Base-by-base conservation (phyloP, 2,113 vertebrate species). In the Pheucticus melanocephalus region DNA sequence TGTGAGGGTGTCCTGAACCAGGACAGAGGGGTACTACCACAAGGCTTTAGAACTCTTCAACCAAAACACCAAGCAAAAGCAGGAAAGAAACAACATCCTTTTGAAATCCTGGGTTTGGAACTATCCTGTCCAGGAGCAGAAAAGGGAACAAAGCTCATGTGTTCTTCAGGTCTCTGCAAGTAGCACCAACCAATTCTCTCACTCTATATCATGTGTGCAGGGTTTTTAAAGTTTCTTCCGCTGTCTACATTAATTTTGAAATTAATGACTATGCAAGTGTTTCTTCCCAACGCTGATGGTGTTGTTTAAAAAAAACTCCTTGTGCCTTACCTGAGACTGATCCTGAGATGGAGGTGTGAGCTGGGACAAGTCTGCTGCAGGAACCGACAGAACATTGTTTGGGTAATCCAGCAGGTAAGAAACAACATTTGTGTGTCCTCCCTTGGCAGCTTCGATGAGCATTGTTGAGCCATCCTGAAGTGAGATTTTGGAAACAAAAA, bases 401-500 rank as follows among this genome's bases (percentile, higher is more conserved):
- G 99, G 99, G 95, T 99, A 99, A 98, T 99, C 99, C 98, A 99
- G 98, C 92, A 99, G 97, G 96, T 99, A 99, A 83, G 99, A 99
- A 98, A 99, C 99, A 86, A 99, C 99, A 81, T 99, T 99, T 81
- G 99, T 99, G 97, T 99, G 99, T 89, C 99, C 99, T 94, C 99
- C 99, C 94, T 99, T 99, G 98, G 99, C 99, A 93, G 99, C 99
- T 98, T 99, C 99, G 91, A 99, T 99, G 91, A 99, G 99, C 99
- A 99, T 99, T 39, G 99, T 99, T 68, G 99, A 99, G 66, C 99
- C 99, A 98, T 99, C 99, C 99, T 99, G 72, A 82, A 90, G 84
- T 12, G 65, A 96, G 78, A 92, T 75, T 95, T 91, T 33, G 17
- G 91, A 95, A 86, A 94, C 11, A 88, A 91, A 92, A 94, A 68